Base-by-base conservation (phyloP, 2,888 invertebrate genomes). In the Sphecodes monilicornis region DNA sequence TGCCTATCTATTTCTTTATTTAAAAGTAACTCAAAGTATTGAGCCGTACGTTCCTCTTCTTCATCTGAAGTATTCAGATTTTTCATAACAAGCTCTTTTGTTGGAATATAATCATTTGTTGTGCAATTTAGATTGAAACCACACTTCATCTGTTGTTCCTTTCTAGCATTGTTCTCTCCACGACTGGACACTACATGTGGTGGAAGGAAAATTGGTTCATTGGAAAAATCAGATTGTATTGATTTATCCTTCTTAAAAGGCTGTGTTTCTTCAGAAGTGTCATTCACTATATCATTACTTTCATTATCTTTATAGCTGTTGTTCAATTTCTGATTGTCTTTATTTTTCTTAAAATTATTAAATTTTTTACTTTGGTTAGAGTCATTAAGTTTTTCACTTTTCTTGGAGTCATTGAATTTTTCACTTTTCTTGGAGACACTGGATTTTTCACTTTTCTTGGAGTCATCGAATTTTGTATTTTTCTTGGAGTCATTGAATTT, bases 1-100 rank as follows among this genome's bases (percentile, higher is more conserved):
- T 97, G 95, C 50, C 96, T 95, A 0, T 93, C 91, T 8, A 96
- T 95, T 93, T 97, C 96, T 0, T 95, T 95, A 0, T 96, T 93
- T 29, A 97, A 92, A 11, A 95, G 84, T 29, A 87, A 91, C 32
- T 92, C 93, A 85, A 96, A 96, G 75, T 95, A 95, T n/a, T 93
- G 92, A 0, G 95, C 94, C 0, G 94, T 94, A 10, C 87, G 89
- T 75, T 93, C 91, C 68, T 94, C 93, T n/a, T 93, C 93, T 70
- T 93, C 93, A 1, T 88, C 46, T 0, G 93, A 93, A 46, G 92
- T 91, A 77, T 93, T 93, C 11, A 93, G 74, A 72, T 36, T 91
- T 60, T 92, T 80, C 91, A 92, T 91, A 0, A 94, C 85, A 0
- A 91, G 93, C 0, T 93, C 92, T 68, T 94, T 93, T 0, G 92